Conservation (phyloP, 2,888 invertebrate species). For the Chrysina gloriosa region DNA sequence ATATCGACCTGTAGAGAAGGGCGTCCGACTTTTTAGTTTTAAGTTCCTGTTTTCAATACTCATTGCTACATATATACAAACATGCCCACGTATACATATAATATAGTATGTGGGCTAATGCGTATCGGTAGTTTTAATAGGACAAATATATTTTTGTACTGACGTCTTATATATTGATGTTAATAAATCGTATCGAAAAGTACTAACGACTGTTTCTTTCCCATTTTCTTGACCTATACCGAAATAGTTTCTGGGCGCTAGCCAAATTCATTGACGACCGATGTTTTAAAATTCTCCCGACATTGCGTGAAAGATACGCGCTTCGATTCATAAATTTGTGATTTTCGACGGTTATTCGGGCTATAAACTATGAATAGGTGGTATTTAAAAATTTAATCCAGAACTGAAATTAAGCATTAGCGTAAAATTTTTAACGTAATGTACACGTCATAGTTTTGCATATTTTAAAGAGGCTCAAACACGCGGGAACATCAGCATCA, state of each 20-base stretch:
- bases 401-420: too few relatives aligned
- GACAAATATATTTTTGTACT: not conserved
- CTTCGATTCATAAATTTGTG: not conserved
- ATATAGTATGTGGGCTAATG: not conserved
- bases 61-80: not conserved
- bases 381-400: too few relatives aligned
- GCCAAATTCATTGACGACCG: constrained; percentile 10
- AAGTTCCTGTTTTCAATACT: not conserved
- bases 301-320: not conserved
- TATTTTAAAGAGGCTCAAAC: too few relatives aligned
- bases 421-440: too few relatives aligned
- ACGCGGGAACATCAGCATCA: too few relatives aligned
- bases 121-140: not conserved
- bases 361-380: too few relatives aligned
- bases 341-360: too few relatives aligned
- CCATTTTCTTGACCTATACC: constrained; percentile 8
- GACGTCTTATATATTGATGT: not conserved
- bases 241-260: not conserved
- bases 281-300: not conserved
- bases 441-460: too few relatives aligned
- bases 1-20: not conserved
- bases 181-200: constrained; percentile 5
- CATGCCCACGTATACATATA: not conserved
- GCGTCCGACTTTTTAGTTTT: not conserved
- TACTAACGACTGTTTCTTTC: not conserved